These are phyloP conservation scores for Pterostichus madidus DNA, from an alignment of 2,888 invertebrate species.

Conservation along the genomic window DNA sequence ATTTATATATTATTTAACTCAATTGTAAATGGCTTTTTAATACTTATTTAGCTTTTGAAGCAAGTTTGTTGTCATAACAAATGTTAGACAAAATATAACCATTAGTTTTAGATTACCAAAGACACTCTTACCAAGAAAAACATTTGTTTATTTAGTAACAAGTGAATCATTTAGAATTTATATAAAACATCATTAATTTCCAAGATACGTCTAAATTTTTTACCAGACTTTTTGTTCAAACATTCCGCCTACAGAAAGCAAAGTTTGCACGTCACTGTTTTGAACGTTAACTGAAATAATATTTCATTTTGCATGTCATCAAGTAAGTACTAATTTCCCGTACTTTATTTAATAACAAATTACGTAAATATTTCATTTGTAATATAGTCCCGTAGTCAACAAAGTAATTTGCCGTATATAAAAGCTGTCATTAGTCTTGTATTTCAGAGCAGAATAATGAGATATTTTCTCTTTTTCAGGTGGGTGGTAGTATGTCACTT, in stretches of 20 bases:
- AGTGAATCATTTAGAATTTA: conserved; percentile 15
- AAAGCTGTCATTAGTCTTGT: conserved; percentile 34
- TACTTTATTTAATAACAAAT: conserved; percentile 46
- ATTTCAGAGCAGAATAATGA: conserved; percentile 10
- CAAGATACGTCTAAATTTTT: neutral
- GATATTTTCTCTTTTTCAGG: conserved; percentile 1
- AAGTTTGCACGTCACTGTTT: conserved; percentile 7
- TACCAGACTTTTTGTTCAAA: neutral
- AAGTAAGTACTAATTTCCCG: conserved; percentile 13
- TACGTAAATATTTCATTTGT: conserved; percentile 32
- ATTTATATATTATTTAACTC: no score
- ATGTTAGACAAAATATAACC: no score
- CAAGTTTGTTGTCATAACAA: no score
- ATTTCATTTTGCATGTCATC: conserved; percentile 28
- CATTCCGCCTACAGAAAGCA: neutral
- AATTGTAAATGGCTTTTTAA: no score
- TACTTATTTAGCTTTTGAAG: no score
- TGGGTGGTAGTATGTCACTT: conserved; percentile 4
- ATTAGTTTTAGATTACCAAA: no score
- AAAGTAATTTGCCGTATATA: conserved; percentile 5
- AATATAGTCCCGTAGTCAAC: conserved; percentile 6
- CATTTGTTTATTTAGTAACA: neutral
- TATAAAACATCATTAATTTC: conserved; percentile 27
- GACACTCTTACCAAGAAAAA: no score
- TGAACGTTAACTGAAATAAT: neutral